phyloP scores from a whole-genome alignment of 2,113 vertebrate species.

The Pontoporia blainvillei region DNA sequence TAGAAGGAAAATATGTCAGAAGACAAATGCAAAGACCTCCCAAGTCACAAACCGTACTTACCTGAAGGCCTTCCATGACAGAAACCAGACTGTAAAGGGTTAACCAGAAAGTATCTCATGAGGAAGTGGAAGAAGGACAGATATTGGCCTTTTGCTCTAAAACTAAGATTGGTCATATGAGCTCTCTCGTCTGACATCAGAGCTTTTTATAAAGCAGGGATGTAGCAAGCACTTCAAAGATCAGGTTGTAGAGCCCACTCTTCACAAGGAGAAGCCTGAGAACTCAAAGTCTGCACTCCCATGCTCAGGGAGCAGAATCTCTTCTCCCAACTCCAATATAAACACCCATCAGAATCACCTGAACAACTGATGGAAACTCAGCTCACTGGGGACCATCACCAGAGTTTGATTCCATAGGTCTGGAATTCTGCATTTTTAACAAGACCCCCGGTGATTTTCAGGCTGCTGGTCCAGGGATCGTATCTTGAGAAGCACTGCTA shows the following conservation, averaged over 20 bases:
- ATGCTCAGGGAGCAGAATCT: background rate
- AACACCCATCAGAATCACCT: background rate
- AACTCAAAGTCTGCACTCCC: background rate
- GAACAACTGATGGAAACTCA: background rate
- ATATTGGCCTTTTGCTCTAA: background rate
- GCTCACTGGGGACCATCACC: background rate
- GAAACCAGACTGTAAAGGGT: background rate
- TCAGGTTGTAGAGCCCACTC: background rate
- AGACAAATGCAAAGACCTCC: background rate
- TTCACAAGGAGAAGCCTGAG: background rate
- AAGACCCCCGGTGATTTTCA: background rate
- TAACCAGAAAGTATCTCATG: background rate
- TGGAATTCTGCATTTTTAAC: background rate
- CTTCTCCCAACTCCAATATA: too few relatives aligned
- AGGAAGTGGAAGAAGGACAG: background rate
- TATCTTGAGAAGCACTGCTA: background rate
- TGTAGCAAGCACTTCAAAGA: background rate
- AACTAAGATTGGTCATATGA: background rate
- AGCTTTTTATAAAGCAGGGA: background rate
- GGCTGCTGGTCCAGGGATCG: background rate
- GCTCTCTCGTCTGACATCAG: background rate
- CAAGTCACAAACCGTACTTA: background rate
- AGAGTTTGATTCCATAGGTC: background rate
- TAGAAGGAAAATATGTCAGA: background rate
- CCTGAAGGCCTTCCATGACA: background rate